Base-by-base conservation (phyloP, 2,113 vertebrate genomes). In the Calcarius ornatus region DNA sequence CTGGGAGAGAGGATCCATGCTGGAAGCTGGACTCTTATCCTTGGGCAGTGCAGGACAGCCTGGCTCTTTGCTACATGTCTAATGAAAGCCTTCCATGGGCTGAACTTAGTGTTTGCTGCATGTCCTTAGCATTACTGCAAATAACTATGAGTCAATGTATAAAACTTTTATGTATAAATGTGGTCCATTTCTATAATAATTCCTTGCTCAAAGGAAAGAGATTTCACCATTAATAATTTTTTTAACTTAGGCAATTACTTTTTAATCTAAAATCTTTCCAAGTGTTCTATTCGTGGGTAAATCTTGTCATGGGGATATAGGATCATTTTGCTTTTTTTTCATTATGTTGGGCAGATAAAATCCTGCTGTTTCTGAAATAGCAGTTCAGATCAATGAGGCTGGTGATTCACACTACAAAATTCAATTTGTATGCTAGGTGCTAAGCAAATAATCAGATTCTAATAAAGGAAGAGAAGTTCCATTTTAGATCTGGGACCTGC, bases 381-480 rank as follows among this genome's bases (percentile, higher is more conserved):
- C 35, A 64, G 42, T 64, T 85, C 64, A 70, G 59, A 64, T 56
- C 48, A 85, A 76, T 75, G 59, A 80, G 80, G 27, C 31, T 91
- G 54, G 27, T 1, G 6, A 90, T 76, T 50, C 19, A n/a, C 19
- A 28, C 54, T 91, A 42, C 81, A 77, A 95, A 93, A 78, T 65
- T 83, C 10, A 76, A 37, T 90, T 92, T 89, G 51, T 91, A 2
- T 77, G 73, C 38, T 56, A 93, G 42, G 25, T 92, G 37, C 56
- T 91, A 77, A 85, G 88, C 54, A 94, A 92, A 87, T 92, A 68
- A 91, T 86, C 45, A 82, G 38, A 71, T 88, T 85, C 50, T 77
- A 77, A 53, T 59, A 75, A 77, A 51, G 50, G 33, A 78, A 76
- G 33, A 81, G 53, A 56, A 47, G 11, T 60, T 79, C 50, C 19